These are phyloP conservation scores for Trichomycterus rosablanca DNA, from an alignment of 2,113 vertebrate genomes.

Conservation along the genomic window DNA sequence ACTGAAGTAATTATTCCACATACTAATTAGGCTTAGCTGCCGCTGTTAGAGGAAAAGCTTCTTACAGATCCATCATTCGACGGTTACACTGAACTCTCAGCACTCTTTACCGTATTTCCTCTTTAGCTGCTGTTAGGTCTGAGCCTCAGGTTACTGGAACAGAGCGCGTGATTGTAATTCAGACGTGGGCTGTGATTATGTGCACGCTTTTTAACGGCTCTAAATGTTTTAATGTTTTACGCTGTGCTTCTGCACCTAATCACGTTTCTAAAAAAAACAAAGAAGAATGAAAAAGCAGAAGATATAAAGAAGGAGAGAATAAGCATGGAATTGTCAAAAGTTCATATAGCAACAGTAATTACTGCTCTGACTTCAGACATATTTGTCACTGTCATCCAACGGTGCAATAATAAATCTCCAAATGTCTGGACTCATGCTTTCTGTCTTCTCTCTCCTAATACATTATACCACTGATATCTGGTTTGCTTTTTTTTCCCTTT, in stretches of 20 bases:
- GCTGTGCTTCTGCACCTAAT: background rate
- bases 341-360: background rate
- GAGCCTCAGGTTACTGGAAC: too few species aligned
- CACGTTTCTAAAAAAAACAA: background rate
- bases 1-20: background rate
- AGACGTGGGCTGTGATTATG: background rate
- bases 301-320: background rate
- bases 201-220: background rate
- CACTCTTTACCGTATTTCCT: background rate
- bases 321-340: too few species aligned
- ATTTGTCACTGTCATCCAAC: too few species aligned
- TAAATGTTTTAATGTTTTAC: constrained; percentile 19
- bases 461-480: too few species aligned
- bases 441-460: too few species aligned
- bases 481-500: too few species aligned
- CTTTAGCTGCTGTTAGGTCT: background rate
- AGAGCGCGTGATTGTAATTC: background rate
- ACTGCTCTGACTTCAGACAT: background rate
- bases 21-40: background rate
- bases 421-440: too few species aligned
- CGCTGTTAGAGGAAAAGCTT: background rate
- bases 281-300: background rate
- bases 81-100: background rate
- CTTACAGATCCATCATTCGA: background rate
- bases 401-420: too few species aligned